Evolutionary conservation across 1,140 invertebrate species (phyloP).

Genomic region (Eciton burchellii): DNA sequence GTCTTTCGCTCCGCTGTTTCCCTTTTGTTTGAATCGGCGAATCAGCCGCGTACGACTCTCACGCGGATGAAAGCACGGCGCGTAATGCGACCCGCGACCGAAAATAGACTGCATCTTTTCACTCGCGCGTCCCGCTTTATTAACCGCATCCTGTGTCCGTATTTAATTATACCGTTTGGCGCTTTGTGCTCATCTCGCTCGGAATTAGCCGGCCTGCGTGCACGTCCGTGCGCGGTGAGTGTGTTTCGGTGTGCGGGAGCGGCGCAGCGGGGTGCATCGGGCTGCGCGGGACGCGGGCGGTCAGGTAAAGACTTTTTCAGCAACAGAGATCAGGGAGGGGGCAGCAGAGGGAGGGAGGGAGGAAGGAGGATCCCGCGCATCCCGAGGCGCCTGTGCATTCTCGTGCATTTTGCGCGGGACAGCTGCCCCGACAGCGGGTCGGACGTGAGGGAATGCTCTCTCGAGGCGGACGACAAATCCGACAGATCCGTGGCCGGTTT

Average conservation of each 20-base stretch:
- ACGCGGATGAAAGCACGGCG: not conserved
- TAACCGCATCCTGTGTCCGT: conserved; percentile 34
- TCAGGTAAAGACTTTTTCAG: conserved; percentile 5
- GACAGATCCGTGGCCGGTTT: conserved; percentile 22
- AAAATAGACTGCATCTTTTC: conserved; percentile 28
- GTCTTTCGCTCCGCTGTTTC: not conserved
- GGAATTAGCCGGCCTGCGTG: conserved; percentile 30
- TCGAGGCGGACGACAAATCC: conserved; percentile 24
- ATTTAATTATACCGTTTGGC: conserved; percentile 23
- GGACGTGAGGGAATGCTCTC: conserved; percentile 65
- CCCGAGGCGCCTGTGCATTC: conserved; percentile 43
- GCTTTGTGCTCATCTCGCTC: conserved; percentile 29
- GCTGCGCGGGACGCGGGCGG: not conserved
- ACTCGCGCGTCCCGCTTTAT: not conserved
- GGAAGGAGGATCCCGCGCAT: no score
- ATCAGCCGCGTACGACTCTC: not conserved
- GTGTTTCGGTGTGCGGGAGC: not conserved
- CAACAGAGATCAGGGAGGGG: conserved; percentile 52
- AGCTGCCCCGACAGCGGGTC: conserved; percentile 47
- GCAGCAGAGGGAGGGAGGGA: conserved; percentile 44
- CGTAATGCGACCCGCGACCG: not conserved
- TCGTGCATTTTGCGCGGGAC: conserved; percentile 18
- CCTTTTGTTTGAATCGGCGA: not conserved
- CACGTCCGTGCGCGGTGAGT: no score
- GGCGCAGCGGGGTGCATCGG: conserved; percentile 12